Percentiles rank a stretch among this genome's conserved stretches.
Evolutionary conservation across 1,140 invertebrate species (phyloP).

Genomic region (Epicauta chinensis): DNA sequence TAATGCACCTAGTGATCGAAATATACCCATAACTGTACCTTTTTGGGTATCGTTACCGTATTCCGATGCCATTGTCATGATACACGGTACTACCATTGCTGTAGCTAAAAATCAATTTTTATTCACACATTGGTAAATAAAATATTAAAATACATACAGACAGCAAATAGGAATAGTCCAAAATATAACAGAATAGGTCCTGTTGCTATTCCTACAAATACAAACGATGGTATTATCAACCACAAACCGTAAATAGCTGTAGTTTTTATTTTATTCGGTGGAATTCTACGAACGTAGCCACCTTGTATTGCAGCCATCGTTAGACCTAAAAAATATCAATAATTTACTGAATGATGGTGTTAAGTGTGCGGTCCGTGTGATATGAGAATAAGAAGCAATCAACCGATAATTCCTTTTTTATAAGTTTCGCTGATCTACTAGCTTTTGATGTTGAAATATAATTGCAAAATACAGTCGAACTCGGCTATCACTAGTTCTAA

Average conservation of each 20-base stretch:
- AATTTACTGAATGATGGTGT: too few relatives aligned
- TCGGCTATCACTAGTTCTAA: too few relatives aligned
- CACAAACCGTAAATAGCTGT: conserved; percentile 73
- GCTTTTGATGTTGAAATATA: too few relatives aligned
- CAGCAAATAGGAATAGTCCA: conserved; percentile 81
- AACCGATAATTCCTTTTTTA: too few relatives aligned
- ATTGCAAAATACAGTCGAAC: too few relatives aligned
- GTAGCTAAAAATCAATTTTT: conserved; percentile 68
- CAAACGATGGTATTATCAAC: conserved; percentile 82
- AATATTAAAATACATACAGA: conserved; percentile 62
- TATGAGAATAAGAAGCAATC: too few relatives aligned
- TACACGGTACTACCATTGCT: conserved; percentile 88
- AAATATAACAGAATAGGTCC: conserved; percentile 57
- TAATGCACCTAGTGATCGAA: conserved; percentile 87
- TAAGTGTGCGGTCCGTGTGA: too few relatives aligned
- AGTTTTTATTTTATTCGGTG: conserved; percentile 66
- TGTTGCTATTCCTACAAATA: conserved; percentile 69
- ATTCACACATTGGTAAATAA: too few relatives aligned
- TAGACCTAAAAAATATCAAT: conserved; percentile 46
- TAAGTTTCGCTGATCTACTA: too few relatives aligned
- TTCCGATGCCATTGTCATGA: conserved; percentile 83
- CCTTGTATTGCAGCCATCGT: conserved; percentile 94
- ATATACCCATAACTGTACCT: conserved; percentile 87
- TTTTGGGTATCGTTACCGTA: conserved; percentile 80
- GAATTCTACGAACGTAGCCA: conserved; percentile 73